phyloP scores from a whole-genome alignment of 2,888 invertebrate genomes.

The Stenurella melanura region DNA sequence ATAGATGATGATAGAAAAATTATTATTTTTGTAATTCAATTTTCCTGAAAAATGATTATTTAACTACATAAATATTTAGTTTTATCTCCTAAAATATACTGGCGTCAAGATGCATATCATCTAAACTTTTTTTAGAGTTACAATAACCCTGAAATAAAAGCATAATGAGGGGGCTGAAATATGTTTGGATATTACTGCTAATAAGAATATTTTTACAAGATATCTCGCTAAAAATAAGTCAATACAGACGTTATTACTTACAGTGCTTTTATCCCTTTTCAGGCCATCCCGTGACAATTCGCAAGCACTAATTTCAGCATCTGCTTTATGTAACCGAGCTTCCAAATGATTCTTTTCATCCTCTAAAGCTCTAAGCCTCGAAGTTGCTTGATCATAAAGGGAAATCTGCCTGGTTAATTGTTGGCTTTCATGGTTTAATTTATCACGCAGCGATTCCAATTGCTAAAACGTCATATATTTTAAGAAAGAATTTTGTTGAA shows the following conservation, averaged over 20 bases:
- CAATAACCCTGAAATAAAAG: no score
- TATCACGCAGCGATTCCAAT: slow-evolving; percentile 85
- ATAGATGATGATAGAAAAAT: no score
- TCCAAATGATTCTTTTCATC: slow-evolving; percentile 85
- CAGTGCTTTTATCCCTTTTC: slow-evolving; percentile 85
- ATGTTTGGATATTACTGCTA: background rate
- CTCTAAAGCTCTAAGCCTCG: slow-evolving; percentile 81
- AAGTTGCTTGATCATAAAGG: slow-evolving; percentile 79
- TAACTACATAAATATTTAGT: no score
- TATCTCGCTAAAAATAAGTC: background rate
- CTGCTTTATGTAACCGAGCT: slow-evolving; percentile 84
- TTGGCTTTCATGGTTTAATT: slow-evolving; percentile 82
- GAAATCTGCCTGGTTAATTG: slow-evolving; percentile 83
- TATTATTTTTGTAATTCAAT: no score
- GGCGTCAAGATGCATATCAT: no score
- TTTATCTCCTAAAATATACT: no score
- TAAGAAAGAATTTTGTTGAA: background rate
- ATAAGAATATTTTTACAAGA: background rate
- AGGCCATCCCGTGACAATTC: slow-evolving; percentile 84
- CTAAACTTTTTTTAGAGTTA: no score
- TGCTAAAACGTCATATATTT: slow-evolving; percentile 75
- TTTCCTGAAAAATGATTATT: no score
- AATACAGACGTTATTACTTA: slow-evolving; percentile 73
- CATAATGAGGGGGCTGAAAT: no score
- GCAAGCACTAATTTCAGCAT: slow-evolving; percentile 84